A percentile compares a stretch with the other conserved stretches of the same genome.
phyloP scores from a whole-genome alignment of 2,797 vertebrate genomes.

The Otolemur crassicaudatus region DNA sequence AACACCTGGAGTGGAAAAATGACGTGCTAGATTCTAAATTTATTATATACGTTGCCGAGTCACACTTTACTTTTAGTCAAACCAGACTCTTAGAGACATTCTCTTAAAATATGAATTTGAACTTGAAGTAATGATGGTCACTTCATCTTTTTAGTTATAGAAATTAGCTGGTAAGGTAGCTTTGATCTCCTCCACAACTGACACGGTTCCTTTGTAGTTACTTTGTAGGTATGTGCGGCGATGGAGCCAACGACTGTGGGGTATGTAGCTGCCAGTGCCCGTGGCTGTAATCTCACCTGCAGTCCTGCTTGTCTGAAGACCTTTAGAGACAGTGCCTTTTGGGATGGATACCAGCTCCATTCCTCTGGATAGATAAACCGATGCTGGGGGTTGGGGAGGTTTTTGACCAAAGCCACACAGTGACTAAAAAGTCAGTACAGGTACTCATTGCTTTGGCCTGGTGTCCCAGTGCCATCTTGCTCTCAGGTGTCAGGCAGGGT shows the following conservation, averaged over 20 bases:
- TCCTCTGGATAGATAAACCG: background rate
- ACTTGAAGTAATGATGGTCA: background rate
- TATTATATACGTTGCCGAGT: background rate
- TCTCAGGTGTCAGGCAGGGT: background rate
- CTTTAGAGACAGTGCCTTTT: background rate
- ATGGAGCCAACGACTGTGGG: conserved; percentile 92
- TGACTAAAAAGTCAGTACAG: background rate
- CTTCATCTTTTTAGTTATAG: conserved; percentile 39
- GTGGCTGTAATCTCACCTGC: background rate
- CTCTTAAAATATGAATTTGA: conserved; percentile 4
- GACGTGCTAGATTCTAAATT: background rate
- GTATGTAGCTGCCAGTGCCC: conserved; percentile 82
- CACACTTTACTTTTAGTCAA: background rate
- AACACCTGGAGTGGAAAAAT: background rate
- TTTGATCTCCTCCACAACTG: conserved; percentile 45
- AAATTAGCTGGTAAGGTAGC: background rate
- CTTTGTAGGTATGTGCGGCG: conserved; percentile 91
- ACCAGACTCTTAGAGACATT: conserved; percentile 18
- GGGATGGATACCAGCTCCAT: background rate
- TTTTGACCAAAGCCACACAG: background rate
- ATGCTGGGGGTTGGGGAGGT: background rate
- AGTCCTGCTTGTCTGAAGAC: background rate
- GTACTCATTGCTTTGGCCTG: background rate
- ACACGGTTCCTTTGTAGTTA: conserved; percentile 85
- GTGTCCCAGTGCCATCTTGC: background rate